These are phyloP conservation scores for Polypedilum pembai DNA, from an alignment of 1,140 invertebrate species.

Conservation along the genomic window DNA sequence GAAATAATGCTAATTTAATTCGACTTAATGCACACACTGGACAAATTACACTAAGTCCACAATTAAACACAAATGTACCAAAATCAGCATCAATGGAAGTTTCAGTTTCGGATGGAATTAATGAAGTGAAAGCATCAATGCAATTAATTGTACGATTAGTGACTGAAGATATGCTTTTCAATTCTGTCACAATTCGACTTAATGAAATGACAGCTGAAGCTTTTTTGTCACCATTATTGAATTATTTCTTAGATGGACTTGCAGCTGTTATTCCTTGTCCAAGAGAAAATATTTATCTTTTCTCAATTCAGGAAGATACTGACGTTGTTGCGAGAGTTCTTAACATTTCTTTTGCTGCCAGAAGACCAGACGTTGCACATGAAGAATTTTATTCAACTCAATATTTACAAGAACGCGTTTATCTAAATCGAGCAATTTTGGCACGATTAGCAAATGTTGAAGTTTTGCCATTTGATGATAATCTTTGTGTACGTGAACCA, in stretches of 20 bases:
- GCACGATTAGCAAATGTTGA: conserved; percentile 80
- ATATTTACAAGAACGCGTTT: conserved; percentile 87
- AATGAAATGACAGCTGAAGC: conserved; percentile 88
- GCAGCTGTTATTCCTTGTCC: conserved; percentile 87
- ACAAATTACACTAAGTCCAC: conserved; percentile 78
- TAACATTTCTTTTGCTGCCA: conserved; percentile 91
- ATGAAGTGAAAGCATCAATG: conserved; percentile 85
- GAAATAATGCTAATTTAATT: conserved; percentile 88
- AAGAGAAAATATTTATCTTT: conserved; percentile 87
- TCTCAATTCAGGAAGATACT: conserved; percentile 87
- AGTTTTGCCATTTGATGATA: conserved; percentile 93
- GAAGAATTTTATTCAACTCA: conserved; percentile 79
- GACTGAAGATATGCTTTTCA: conserved; percentile 89
- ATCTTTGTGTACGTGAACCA: conserved; percentile 90
- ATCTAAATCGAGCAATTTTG: conserved; percentile 78
- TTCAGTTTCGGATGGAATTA: conserved; percentile 82
- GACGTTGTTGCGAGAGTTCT: conserved; percentile 80
- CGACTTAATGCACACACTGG: conserved; percentile 76
- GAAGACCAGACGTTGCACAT: conserved; percentile 64
- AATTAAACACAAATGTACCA: conserved; percentile 92
- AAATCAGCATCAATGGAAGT: conserved; percentile 90
- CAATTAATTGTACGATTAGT: conserved; percentile 81
- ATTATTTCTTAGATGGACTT: conserved; percentile 85
- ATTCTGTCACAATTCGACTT: conserved; percentile 88
- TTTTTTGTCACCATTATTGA: conserved; percentile 83